These are phyloP conservation scores for Neoarius graeffei DNA, from an alignment of 2,113 vertebrate genomes.

Conservation along the genomic window DNA sequence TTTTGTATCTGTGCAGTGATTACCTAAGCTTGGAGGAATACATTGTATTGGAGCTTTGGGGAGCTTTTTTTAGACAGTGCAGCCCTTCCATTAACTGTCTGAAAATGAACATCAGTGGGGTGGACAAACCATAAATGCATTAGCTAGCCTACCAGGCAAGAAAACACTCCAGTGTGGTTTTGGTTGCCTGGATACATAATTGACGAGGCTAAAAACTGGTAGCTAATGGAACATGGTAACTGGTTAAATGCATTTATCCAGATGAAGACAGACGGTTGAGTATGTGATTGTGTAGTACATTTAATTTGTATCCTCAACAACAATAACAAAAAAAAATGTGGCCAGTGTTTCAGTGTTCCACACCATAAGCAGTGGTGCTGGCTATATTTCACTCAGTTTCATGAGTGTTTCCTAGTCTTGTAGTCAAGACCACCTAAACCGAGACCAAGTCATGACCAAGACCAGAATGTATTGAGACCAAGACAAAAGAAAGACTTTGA, in stretches of 20 bases:
- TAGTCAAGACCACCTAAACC: too few species aligned
- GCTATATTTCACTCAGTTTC: neutral
- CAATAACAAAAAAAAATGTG: neutral
- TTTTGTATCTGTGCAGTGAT: neutral
- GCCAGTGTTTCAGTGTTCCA: neutral
- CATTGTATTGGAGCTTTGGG: neutral
- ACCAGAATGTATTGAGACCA: too few species aligned
- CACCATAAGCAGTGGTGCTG: neutral
- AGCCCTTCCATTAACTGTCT: conserved; percentile 18
- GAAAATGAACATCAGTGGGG: conserved; percentile 7
- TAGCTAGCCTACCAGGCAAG: neutral
- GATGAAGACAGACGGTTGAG: neutral
- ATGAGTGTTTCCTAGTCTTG: neutral
- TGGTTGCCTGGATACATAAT: conserved; percentile 12
- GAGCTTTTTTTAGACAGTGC: neutral
- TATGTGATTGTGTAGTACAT: neutral
- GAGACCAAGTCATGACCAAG: too few species aligned
- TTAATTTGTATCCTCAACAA: neutral
- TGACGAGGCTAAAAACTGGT: neutral
- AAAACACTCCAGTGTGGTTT: neutral
- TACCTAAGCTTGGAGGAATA: neutral
- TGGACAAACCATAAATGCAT: conserved; percentile 17
- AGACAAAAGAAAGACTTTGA: too few species aligned
- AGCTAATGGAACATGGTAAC: conserved; percentile 13
- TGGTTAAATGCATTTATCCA: neutral